Evolutionary conservation across 1,140 invertebrate species (phyloP).

Genomic region (Cepaea nemoralis): DNA sequence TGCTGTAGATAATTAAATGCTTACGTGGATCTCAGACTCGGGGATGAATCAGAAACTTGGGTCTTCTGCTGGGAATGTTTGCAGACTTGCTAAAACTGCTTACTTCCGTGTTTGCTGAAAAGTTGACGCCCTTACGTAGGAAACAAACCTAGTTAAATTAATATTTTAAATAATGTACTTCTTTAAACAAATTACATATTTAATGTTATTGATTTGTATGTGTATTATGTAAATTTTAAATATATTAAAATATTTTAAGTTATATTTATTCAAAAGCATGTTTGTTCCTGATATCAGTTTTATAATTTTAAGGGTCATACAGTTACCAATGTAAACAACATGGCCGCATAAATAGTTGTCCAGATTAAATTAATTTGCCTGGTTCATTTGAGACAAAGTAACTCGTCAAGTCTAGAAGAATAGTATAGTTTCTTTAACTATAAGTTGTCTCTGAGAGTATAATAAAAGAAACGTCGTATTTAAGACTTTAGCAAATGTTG

Average conservation of each 20-base stretch:
- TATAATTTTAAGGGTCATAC: too few species aligned
- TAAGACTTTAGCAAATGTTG: too few species aligned
- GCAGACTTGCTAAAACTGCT: background rate
- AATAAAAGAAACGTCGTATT: too few species aligned
- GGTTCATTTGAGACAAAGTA: too few species aligned
- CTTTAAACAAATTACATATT: too few species aligned
- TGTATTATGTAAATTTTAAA: too few species aligned
- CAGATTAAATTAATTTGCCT: background rate
- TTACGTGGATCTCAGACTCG: background rate
- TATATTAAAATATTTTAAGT: too few species aligned
- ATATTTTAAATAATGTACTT: background rate
- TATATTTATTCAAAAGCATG: too few species aligned
- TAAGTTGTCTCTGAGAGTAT: too few species aligned
- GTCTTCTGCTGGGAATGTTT: background rate
- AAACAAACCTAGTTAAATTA: background rate
- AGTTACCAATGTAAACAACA: slow-evolving; percentile 26
- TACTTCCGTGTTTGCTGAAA: background rate
- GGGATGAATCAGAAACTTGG: background rate
- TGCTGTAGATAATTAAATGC: background rate
- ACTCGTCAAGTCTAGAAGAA: too few species aligned
- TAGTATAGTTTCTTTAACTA: too few species aligned
- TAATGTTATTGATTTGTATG: too few species aligned
- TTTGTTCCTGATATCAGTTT: background rate
- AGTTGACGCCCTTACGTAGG: background rate
- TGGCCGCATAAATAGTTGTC: background rate